phyloP scores from a whole-genome alignment of 2,888 invertebrate genomes.

The Epinotia demarniana region DNA sequence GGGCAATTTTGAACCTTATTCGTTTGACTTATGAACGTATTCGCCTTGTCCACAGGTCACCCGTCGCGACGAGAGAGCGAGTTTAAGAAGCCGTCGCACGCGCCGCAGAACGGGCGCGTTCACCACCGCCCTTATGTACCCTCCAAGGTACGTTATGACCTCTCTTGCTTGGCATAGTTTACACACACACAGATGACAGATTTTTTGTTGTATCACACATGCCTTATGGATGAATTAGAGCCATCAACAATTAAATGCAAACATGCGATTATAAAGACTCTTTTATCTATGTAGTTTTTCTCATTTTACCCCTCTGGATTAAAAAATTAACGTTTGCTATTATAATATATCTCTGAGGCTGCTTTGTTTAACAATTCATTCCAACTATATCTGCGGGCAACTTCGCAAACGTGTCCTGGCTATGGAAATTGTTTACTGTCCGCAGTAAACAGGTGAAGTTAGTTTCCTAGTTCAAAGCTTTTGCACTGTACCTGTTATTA shows the following conservation, averaged over 20 bases:
- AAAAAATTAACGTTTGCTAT: background rate
- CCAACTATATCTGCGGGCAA: slow-evolving; percentile 11
- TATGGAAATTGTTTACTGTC: slow-evolving; percentile 27
- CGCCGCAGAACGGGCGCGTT: slow-evolving; percentile 78
- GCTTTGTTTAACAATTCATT: slow-evolving; percentile 22
- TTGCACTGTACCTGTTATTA: background rate
- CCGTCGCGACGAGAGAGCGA: slow-evolving; percentile 83
- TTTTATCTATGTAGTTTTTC: background rate
- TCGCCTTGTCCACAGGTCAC: slow-evolving; percentile 69
- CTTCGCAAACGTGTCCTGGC: slow-evolving; percentile 30
- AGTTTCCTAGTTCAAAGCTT: slow-evolving; percentile 29
- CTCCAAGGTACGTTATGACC: slow-evolving; percentile 65
- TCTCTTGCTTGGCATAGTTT: background rate
- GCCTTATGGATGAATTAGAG: no score
- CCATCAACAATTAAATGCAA: no score
- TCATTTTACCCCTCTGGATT: background rate
- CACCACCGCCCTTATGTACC: slow-evolving; percentile 76
- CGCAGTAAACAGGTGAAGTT: slow-evolving; percentile 20
- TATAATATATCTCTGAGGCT: background rate
- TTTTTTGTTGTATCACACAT: no score
- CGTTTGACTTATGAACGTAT: slow-evolving; percentile 39
- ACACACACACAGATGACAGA: no score
- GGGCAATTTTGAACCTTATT: background rate
- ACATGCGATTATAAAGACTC: background rate
- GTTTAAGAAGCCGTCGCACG: slow-evolving; percentile 87